phyloP scores from a whole-genome alignment of 2,888 invertebrate genomes.

The Oconnorella tubifera region DNA sequence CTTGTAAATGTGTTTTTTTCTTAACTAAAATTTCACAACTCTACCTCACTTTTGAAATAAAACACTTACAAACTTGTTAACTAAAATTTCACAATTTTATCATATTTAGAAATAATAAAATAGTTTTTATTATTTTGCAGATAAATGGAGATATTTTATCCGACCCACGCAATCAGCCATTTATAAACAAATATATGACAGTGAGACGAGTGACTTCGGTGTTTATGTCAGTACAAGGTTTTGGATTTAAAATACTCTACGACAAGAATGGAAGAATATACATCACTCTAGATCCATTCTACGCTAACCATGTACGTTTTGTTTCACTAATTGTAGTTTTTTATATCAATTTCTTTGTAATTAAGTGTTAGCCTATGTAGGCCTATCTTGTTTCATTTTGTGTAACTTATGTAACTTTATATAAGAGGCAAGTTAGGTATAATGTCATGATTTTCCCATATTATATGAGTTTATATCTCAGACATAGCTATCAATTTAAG shows the following conservation, averaged over 20 bases:
- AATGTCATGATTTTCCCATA: no score
- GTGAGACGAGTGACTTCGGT: slow-evolving; percentile 19
- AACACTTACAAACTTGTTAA: no score
- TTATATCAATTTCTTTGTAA: no score
- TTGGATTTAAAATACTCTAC: slow-evolving; percentile 21
- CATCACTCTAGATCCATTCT: slow-evolving; percentile 25
- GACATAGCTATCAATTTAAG: no score
- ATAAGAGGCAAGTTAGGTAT: no score
- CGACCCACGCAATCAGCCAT: slow-evolving; percentile 20
- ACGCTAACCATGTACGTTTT: slow-evolving; percentile 15
- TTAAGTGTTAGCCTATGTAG: not conserved
- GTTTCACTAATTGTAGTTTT: not conserved
- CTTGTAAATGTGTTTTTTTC: no score
- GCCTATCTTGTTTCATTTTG: not conserved
- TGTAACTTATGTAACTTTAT: not conserved
- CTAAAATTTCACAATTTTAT: no score
- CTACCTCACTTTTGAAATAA: no score
- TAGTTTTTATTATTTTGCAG: no score
- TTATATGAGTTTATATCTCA: no score
- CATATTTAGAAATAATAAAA: no score
- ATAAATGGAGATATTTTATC: slow-evolving; percentile 19
- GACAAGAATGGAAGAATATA: slow-evolving; percentile 13
- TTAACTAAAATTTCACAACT: no score
- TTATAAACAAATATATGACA: slow-evolving; percentile 10
- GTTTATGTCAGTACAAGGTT: slow-evolving; percentile 19